Conservation (phyloP, 2,797 vertebrate species). For the Alfaro cultratus region DNA sequence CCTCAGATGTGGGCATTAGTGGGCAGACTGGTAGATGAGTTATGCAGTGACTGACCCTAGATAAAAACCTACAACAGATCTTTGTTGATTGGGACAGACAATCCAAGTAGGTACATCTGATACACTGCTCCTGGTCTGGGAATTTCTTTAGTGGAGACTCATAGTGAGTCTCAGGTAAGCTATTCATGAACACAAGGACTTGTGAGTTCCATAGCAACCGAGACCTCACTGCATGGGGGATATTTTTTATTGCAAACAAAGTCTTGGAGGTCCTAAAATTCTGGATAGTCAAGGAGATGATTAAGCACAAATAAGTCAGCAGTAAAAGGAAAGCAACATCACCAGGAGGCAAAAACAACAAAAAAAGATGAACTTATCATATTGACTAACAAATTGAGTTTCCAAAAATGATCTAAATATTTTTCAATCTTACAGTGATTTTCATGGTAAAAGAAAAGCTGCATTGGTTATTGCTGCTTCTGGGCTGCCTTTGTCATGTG, state of each 20-base stretch:
- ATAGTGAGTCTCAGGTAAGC: background rate
- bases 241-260: background rate
- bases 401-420: background rate
- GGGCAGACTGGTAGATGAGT: background rate
- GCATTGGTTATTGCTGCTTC: background rate
- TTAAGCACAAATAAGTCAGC: background rate
- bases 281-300: background rate
- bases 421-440: background rate
- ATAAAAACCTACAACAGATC: background rate
- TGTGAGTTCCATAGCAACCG: too few relatives aligned
- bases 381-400: background rate
- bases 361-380: background rate
- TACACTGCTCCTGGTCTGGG: background rate
- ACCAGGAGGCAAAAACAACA: background rate
- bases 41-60: background rate
- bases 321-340: background rate
- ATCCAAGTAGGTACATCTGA: background rate
- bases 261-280: background rate
- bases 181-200: background rate
- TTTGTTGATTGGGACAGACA: background rate
- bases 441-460: background rate
- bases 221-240: too few relatives aligned
- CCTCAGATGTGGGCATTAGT: background rate
- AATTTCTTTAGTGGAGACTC: background rate
- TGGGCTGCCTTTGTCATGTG: background rate